Evolutionary conservation across 2,888 invertebrate genomes (phyloP).

Genomic region (Synanthedon formicaeformis): DNA sequence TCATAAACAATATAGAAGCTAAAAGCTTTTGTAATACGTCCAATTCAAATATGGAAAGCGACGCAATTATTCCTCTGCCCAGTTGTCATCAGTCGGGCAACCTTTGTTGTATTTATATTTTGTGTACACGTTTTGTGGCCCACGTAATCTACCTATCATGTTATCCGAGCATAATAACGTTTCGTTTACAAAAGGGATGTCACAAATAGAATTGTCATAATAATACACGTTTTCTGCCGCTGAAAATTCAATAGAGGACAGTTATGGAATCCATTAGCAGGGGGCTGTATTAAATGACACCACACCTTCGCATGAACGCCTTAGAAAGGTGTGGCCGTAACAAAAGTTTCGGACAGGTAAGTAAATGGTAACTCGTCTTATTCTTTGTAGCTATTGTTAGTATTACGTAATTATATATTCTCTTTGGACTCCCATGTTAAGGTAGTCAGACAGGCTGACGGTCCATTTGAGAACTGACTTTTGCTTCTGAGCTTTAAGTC

Average conservation of each 20-base stretch:
- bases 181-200: conserved; percentile 2
- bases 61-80: background rate
- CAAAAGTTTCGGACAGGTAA: conserved; percentile 9
- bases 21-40: too few species aligned
- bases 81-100: background rate
- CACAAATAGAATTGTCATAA: conserved; percentile 13
- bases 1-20: too few species aligned
- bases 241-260: conserved; percentile 30
- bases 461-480: too few species aligned
- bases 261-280: conserved; percentile 24
- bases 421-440: too few species aligned
- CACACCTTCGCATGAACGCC: conserved; percentile 16
- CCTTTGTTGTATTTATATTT: background rate
- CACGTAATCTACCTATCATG: background rate
- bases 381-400: too few species aligned
- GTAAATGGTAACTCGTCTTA: conserved; percentile 7
- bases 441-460: too few species aligned
- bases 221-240: conserved; percentile 24
- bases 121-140: background rate
- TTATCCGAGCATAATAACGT: background rate
- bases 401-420: too few species aligned
- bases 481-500: too few species aligned
- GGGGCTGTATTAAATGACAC: conserved; percentile 20
- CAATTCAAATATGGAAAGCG: too few species aligned
- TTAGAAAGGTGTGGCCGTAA: conserved; percentile 18